Evolutionary conservation across 2,797 vertebrate species (phyloP), one percentile per base, ranked within the genome.

Genomic region (Neomorphus geoffroyi): DNA sequence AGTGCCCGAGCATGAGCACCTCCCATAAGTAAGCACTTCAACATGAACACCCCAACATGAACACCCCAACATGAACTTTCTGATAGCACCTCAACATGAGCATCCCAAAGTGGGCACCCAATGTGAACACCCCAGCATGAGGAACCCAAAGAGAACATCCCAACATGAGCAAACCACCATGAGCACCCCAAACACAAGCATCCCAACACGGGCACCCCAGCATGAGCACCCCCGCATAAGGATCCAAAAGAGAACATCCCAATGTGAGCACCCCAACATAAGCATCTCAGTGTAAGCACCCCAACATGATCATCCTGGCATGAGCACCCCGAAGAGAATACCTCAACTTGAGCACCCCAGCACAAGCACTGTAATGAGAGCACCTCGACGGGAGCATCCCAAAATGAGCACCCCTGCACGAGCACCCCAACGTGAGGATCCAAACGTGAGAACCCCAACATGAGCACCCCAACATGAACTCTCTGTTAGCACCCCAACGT

Each of bases 11-110:
- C 13, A 5, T 24, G 13, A 58, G 10, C 33, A 37, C 54, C 30
- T 11, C 9, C 30, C 10, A 14, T 7, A 4, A 1, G 1, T 18
- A 14, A 9, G 17, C 54, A n/a, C 3, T 17, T 19, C 24, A 51
- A 16, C 5, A 2, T 41, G 24, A 16, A 39, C 48, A 46, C 18
- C 17, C 21, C 32, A 22, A 6, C 10, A 3, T 13, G 8, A 18
- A 14, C 72, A 30, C 15, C 19, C 9, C 32, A 27, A 4, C 3
- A 2, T 48, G 16, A n/a, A n/a, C n/a, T n/a, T n/a, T n/a, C n/a
- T n/a, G n/a, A n/a, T n/a, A n/a, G 32, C 23, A 67, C 18, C 14
- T 18, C 32, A 73, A 10, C 6, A 3, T 22, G 9, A 28, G 26
- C 45, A 35, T 3, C 45, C 8, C 6, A 45, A 17, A 5, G 3